phyloP scores from a whole-genome alignment of 1,140 invertebrate genomes.

The Drosophila saltans region DNA sequence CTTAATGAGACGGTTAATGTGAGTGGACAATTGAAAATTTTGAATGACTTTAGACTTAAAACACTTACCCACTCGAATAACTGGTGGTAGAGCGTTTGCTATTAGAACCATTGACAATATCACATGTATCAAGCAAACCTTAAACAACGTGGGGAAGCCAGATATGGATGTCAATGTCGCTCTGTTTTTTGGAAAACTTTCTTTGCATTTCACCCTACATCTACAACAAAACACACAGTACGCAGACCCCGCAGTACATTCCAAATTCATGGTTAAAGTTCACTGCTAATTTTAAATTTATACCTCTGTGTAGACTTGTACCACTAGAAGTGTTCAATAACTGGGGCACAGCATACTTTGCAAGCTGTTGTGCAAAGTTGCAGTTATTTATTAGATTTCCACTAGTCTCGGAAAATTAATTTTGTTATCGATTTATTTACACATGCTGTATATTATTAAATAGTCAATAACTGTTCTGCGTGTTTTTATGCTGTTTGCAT shows the following conservation, averaged over 20 bases:
- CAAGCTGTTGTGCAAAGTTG: neutral
- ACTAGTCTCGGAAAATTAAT: neutral
- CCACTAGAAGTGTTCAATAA: too few species aligned
- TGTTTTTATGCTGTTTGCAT: neutral
- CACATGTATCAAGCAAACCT: slow-evolving; percentile 15
- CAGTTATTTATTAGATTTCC: neutral
- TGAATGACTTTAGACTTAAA: too few species aligned
- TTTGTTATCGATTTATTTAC: too few species aligned
- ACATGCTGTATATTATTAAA: too few species aligned
- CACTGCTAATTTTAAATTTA: neutral
- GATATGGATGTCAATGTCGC: neutral
- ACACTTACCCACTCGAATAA: slow-evolving; percentile 22
- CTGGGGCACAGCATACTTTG: too few species aligned
- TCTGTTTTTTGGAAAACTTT: neutral
- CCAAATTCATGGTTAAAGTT: neutral
- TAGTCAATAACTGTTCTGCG: neutral
- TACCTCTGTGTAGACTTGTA: neutral
- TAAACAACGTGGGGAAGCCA: neutral
- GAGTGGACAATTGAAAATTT: neutral
- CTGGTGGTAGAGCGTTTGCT: slow-evolving; percentile 16
- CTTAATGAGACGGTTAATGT: slow-evolving; percentile 67
- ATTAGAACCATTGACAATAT: slow-evolving; percentile 17
- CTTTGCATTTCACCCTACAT: neutral
- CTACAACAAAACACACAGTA: neutral
- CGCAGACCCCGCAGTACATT: neutral